Evolutionary conservation across 2,888 invertebrate species (phyloP).

Genomic region (Chrysotoxum bicinctum): DNA sequence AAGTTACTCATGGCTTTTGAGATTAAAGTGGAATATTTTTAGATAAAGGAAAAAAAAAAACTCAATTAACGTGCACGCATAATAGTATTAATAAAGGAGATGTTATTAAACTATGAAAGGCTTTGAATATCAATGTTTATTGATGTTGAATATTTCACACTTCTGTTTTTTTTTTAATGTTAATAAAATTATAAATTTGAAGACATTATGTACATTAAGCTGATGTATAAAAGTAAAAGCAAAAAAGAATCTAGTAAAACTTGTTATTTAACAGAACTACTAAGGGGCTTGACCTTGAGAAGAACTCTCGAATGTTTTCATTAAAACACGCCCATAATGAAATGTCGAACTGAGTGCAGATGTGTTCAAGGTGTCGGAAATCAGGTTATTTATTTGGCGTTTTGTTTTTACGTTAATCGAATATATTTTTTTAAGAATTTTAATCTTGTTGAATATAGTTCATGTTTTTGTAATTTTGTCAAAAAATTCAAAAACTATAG

Average conservation of each 20-base stretch:
- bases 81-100: neutral
- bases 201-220: too few relatives aligned
- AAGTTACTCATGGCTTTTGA: neutral
- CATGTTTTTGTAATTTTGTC: too few relatives aligned
- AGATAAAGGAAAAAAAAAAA: neutral
- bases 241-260: neutral
- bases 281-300: neutral
- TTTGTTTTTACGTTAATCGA: too few relatives aligned
- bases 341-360: neutral
- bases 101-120: neutral
- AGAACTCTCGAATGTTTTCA: neutral
- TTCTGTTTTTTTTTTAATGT: neutral
- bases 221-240: neutral
- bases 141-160: neutral
- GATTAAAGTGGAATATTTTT: neutral
- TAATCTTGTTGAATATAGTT: too few relatives aligned
- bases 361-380: neutral
- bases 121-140: neutral
- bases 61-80: neutral
- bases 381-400: too few relatives aligned
- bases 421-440: too few relatives aligned
- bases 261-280: neutral
- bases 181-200: neutral
- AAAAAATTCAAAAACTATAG: too few relatives aligned
- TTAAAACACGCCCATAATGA: neutral